Evolutionary conservation across 2,113 vertebrate species (phyloP), one percentile per base, ranked within the genome.

Genomic region (Echinops telfairi): DNA sequence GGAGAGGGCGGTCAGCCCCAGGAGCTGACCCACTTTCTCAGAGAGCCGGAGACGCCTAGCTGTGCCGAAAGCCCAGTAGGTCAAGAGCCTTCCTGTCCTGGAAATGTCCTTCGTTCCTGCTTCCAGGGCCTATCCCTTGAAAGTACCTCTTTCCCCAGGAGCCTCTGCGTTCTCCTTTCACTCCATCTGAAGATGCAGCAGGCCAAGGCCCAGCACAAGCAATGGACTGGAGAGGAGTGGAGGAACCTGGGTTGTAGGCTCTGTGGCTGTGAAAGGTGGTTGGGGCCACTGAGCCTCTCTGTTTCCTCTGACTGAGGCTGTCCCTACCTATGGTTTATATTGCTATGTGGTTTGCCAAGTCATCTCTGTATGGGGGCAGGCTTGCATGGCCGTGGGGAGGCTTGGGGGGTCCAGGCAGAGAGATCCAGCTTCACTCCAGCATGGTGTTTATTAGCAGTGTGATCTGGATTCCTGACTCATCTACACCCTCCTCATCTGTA

Each of bases 11-110:
- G 58, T 93, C 6, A 0, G 78, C 40, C 0, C 5, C 10, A 4
- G 14, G 14, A 90, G 83, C 36, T 92, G 88, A 92, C 94, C 96
- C 88, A 92, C 68, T 88, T 96, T 94, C 75, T 64, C 78, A 25
- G 60, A 70, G 94, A 64, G 58, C 57, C 22, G 0, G 7, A 7
- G 83, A 87, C 60, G 75, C 75, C 64, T 20, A 64, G 70, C 57
- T 73, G 78, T 38, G 78, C 80, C 76, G 16, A 76, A 71, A 68
- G 64, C 2, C 81, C 33, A 8, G 0, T 58, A 2, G 62, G 33
- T 36, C 75, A 29, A 5, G 47, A 53, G 7, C 0, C 1, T 68
- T 60, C 15, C 90, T 88, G 53, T 83, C 75, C 92, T 57, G 66
- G 86, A 93, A 71, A 77, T 70, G 12, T 84, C 20, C 36, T 23